These are phyloP conservation scores for Hypomecis punctinalis DNA, from an alignment of 2,888 invertebrate genomes.

Conservation along the genomic window DNA sequence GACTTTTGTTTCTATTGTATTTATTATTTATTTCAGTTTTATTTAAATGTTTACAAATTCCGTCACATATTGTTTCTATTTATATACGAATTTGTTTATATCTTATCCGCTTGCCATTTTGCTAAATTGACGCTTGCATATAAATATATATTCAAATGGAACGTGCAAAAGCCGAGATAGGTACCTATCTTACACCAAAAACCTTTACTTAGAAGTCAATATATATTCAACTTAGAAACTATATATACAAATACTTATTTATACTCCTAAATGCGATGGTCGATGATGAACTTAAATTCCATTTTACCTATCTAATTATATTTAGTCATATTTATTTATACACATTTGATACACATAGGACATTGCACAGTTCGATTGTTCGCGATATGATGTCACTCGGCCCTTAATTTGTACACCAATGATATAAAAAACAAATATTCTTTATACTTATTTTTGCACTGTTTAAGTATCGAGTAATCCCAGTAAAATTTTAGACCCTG, in stretches of 20 bases:
- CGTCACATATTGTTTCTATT: too few relatives aligned
- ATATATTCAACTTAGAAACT: slow-evolving; percentile 67
- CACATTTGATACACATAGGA: slow-evolving; percentile 76
- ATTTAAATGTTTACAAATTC: too few relatives aligned
- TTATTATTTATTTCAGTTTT: too few relatives aligned
- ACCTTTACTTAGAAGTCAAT: slow-evolving; percentile 73
- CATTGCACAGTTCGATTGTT: slow-evolving; percentile 79
- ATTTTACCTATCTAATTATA: slow-evolving; percentile 78
- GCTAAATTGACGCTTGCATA: slow-evolving; percentile 82
- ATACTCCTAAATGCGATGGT: slow-evolving; percentile 74
- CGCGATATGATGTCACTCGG: slow-evolving; percentile 72
- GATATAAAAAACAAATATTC: slow-evolving; percentile 33
- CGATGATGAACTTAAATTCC: slow-evolving; percentile 78
- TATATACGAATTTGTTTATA: too few relatives aligned
- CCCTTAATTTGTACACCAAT: slow-evolving; percentile 60
- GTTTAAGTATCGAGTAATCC: too few relatives aligned
- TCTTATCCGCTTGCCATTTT: slow-evolving; percentile 65
- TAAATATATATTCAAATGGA: slow-evolving; percentile 80
- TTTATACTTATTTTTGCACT: too few relatives aligned
- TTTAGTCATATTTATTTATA: slow-evolving; percentile 64
- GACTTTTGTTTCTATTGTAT: slow-evolving; percentile 1
- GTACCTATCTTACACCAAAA: slow-evolving; percentile 83
- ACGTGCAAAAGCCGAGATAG: slow-evolving; percentile 81
- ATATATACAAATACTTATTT: slow-evolving; percentile 78
- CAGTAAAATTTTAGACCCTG: too few relatives aligned